phyloP scores from a whole-genome alignment of 2,113 vertebrate species.

The Pollimyrus isidori region DNA sequence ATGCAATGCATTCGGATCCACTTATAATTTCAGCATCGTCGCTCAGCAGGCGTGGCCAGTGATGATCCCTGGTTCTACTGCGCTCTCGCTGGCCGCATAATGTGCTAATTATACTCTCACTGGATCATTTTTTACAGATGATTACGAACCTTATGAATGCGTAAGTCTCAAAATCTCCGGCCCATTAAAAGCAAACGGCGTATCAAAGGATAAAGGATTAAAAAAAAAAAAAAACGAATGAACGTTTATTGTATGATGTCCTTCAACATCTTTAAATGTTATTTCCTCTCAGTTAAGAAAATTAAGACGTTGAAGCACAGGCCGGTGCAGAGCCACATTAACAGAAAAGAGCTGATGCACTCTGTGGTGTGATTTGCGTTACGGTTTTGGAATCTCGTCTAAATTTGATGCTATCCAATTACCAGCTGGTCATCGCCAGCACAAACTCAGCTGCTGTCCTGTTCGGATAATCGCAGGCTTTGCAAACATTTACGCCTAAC shows the following conservation, averaged over 20 bases:
- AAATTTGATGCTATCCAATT: background rate
- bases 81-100: background rate
- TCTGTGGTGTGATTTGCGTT: background rate
- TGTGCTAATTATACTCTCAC: background rate
- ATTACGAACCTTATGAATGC: background rate
- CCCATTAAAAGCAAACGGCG: background rate
- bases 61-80: background rate
- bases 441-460: background rate
- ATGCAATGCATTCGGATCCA: slow-evolving; percentile 58
- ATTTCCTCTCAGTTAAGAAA: background rate
- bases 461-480: background rate
- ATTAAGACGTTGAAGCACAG: background rate
- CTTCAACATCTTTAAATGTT: background rate
- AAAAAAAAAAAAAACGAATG: background rate
- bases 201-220: background rate
- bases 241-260: background rate
- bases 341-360: background rate
- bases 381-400: background rate
- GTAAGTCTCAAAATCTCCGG: background rate
- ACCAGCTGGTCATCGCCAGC: background rate
- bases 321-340: background rate
- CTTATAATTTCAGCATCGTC: slow-evolving; percentile 33
- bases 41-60: slow-evolving; percentile 8
- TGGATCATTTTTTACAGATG: background rate
- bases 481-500: background rate